Conservation (phyloP, 2,888 invertebrate species). For the Nowickia ferox region DNA sequence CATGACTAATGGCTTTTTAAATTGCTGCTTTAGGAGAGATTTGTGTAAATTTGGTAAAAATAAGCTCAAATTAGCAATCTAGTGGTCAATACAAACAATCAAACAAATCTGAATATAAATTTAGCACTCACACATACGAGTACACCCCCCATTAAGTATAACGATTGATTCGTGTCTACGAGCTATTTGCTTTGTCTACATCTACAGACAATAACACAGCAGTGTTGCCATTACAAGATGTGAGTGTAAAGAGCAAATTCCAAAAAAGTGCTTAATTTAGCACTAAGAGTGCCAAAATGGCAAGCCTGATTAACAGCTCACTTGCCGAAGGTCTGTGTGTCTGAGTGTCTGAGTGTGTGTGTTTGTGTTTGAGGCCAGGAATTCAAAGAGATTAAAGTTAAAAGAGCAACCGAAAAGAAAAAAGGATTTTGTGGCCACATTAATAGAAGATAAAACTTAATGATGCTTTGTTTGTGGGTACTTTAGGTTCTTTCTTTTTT, state of each 20-base stretch:
- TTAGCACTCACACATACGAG: slow-evolving; percentile 9
- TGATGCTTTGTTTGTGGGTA: slow-evolving; percentile 33
- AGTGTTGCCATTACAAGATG: too few relatives aligned
- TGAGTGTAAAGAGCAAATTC: too few relatives aligned
- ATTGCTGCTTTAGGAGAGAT: slow-evolving; percentile 69
- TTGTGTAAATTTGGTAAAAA: slow-evolving; percentile 68
- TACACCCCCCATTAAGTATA: slow-evolving; percentile 12
- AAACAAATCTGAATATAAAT: slow-evolving; percentile 31
- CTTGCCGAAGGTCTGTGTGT: neutral
- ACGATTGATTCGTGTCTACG: slow-evolving; percentile 3
- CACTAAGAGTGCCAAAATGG: too few relatives aligned
- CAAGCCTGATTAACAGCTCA: slow-evolving; percentile 19
- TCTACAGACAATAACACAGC: neutral
- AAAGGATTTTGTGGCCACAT: slow-evolving; percentile 65
- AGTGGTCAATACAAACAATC: slow-evolving; percentile 57
- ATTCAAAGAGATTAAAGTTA: slow-evolving; percentile 53
- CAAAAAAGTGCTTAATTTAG: too few relatives aligned
- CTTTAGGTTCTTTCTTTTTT: neutral
- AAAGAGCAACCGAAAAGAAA: slow-evolving; percentile 53
- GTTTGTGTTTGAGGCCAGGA: slow-evolving; percentile 14
- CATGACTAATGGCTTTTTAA: slow-evolving; percentile 71
- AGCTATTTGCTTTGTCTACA: slow-evolving; percentile 16
- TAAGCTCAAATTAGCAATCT: slow-evolving; percentile 68
- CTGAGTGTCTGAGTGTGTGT: neutral
- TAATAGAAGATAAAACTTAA: slow-evolving; percentile 54